Evolutionary conservation across 2,888 invertebrate genomes (phyloP), one percentile per base, ranked within the genome.

Genomic region (Parnassius glacialis): DNA sequence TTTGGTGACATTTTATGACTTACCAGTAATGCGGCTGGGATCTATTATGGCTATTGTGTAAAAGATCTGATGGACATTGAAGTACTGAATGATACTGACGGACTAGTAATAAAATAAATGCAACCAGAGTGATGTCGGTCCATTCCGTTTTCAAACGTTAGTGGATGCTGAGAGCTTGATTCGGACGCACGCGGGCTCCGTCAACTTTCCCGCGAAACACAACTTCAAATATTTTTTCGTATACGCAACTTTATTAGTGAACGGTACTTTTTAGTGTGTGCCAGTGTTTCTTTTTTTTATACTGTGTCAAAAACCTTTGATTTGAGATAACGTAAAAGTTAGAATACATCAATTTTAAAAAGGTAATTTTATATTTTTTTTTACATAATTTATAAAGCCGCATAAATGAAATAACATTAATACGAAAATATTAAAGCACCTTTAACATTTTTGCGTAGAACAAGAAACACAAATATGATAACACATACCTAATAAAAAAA

Each of bases 81-180:
- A 61, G 61, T 52, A 20, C 16, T 52, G 56, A 61, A 56, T 61
- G 56, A 61, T 41, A 61, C 54, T 54, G 13, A 13, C 48, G 34
- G 50, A 20, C n/a, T 42, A 54, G 12, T 47, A 60, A 69, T 68
- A 63, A 67, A 65, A 68, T 68, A 70, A 68, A 68, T 67, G 68
- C 64, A 65, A 55, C 59, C 64, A 62, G 59, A 65, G 67, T 66
- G 69, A 64, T 65, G 61, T 67, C 68, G 70, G 70, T 71, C 72
- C 72, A 72, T 67, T 67, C 67, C 66, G 68, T 69, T 68, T 69
- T 70, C 69, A 67, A 72, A 68, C 70, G 66, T 65, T 70, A 81
- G 83, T 83, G 77, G 81, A 81, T 75, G 80, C 81, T 81, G 81
- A 48, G 78, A 66, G 53, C 66, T 66, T 65, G 75, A 20, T 58